Conservation (phyloP, 1,140 invertebrate species). For the Psilanteris sp. region DNA sequence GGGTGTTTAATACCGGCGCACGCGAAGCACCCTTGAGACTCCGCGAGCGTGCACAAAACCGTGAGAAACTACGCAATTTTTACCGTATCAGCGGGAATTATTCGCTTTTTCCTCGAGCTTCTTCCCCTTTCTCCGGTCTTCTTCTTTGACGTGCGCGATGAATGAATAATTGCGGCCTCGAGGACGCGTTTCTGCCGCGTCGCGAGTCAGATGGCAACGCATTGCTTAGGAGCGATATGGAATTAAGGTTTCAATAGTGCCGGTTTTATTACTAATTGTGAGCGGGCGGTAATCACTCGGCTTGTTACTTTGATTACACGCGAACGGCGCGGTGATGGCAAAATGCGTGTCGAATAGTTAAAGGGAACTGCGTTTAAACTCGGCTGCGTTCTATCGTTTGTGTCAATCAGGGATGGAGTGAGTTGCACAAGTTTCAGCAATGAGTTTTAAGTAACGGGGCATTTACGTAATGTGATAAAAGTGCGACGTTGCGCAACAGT, state of each 20-base stretch:
- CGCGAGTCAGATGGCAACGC: constrained; percentile 35
- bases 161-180: constrained; percentile 55
- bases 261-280: constrained; percentile 31
- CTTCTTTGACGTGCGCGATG: constrained; percentile 41
- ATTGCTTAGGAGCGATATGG: constrained; percentile 5
- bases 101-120: constrained; percentile 52
- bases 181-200: constrained; percentile 18
- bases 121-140: constrained; percentile 55
- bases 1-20: constrained; percentile 68
- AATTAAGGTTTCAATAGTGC: constrained; percentile 7
- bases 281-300: constrained; percentile 4
- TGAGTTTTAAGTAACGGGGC: too few species aligned
- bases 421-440: too few species aligned
- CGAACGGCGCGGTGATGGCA: too few species aligned
- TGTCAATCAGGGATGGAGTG: too few species aligned
- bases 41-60: constrained; percentile 57
- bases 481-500: too few species aligned
- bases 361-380: too few species aligned
- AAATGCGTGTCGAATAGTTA: too few species aligned
- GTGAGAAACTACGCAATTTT: constrained; percentile 71
- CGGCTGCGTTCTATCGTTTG: too few species aligned
- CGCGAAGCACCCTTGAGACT: constrained; percentile 58
- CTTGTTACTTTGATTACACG: too few species aligned
- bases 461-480: too few species aligned
- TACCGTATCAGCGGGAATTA: constrained; percentile 59